phyloP scores from a whole-genome alignment of 1,140 invertebrate genomes.

The Hylyphantes graminicola region DNA sequence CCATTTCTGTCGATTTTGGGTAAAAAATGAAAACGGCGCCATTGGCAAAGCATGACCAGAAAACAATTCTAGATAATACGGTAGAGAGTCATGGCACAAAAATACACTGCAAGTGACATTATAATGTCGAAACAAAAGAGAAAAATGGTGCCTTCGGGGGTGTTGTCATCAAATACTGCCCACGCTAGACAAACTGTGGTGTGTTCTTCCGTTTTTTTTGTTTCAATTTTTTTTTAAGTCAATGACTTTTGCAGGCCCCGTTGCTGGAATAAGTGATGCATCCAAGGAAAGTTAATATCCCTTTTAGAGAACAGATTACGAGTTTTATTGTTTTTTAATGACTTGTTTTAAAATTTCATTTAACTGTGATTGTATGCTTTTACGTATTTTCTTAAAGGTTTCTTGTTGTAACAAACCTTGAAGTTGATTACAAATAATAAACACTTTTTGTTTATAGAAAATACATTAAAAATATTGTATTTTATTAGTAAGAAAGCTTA shows the following conservation, averaged over 20 bases:
- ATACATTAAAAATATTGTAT: no score
- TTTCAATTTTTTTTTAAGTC: slow-evolving; percentile 11
- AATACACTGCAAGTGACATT: slow-evolving; percentile 13
- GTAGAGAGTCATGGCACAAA: slow-evolving; percentile 5
- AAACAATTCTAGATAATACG: slow-evolving; percentile 5
- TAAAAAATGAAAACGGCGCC: slow-evolving; percentile 4
- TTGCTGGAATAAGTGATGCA: neutral
- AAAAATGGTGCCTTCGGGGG: slow-evolving; percentile 11
- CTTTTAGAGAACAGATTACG: no score
- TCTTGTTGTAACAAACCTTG: no score
- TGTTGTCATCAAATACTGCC: slow-evolving; percentile 45
- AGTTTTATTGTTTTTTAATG: no score
- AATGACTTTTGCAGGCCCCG: slow-evolving; percentile 21
- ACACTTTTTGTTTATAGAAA: no score
- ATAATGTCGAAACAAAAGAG: neutral
- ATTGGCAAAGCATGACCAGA: slow-evolving; percentile 4
- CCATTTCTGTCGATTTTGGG: neutral
- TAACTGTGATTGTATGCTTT: no score
- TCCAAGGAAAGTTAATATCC: neutral
- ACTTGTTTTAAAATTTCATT: no score
- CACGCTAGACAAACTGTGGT: neutral
- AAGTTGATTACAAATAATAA: no score
- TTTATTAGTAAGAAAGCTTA: no score
- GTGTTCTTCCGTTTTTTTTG: slow-evolving; percentile 2
- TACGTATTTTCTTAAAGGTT: no score